Conservation (phyloP, 2,113 vertebrate genomes). For the Hyperopisus bebe region DNA sequence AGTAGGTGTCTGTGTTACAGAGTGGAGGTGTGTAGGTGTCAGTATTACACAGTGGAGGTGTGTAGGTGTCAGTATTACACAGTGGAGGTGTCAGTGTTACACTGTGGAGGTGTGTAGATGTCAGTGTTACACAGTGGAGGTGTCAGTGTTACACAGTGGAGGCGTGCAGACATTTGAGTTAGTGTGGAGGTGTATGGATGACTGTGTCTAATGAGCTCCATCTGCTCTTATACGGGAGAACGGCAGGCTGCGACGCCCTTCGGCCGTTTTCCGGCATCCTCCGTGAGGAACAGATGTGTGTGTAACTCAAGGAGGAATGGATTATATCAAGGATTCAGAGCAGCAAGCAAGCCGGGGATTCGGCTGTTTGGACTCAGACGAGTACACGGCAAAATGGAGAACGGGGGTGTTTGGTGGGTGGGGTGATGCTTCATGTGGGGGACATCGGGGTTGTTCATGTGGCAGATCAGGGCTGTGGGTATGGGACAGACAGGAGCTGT, state of each 20-base stretch:
- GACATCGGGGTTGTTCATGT: background rate
- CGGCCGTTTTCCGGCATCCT: conserved; percentile 41
- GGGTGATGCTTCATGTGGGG: background rate
- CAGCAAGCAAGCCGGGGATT: background rate
- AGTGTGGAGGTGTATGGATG: background rate
- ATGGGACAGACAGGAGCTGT: background rate
- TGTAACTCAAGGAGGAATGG: conserved; percentile 22
- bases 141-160: background rate
- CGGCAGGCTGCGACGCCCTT: conserved; percentile 53
- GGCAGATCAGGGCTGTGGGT: background rate
- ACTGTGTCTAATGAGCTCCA: conserved; percentile 60
- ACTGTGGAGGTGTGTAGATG: background rate
- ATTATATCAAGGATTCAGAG: background rate
- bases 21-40: background rate
- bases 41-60: background rate
- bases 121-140: background rate
- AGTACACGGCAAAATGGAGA: background rate
- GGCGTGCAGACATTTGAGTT: background rate
- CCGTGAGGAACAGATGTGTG: conserved; percentile 56
- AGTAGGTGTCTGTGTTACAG: background rate
- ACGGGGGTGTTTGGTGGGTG: background rate
- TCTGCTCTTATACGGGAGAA: conserved; percentile 65
- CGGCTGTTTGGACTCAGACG: background rate
- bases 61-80: background rate
- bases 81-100: background rate